Evolutionary conservation across 2,797 vertebrate species (phyloP).

Genomic region (Gambelia wislizenii): DNA sequence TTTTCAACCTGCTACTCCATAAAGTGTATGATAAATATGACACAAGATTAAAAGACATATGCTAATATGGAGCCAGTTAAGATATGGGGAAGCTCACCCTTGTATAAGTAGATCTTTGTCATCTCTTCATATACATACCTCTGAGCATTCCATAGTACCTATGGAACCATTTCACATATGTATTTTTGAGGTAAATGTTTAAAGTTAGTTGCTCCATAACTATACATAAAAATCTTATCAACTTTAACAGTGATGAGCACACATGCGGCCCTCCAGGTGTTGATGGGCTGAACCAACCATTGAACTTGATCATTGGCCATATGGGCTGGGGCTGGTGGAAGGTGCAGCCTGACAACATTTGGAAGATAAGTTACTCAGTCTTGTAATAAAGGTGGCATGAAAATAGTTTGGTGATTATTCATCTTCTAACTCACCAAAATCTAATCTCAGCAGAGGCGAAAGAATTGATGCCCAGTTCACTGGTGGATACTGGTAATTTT

Average conservation of each 20-base stretch:
- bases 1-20: background rate
- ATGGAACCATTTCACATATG: background rate
- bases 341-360: background rate
- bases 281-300: too few species aligned
- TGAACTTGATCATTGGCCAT: background rate
- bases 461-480: slow-evolving; percentile 92
- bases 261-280: too few species aligned
- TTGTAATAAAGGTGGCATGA: background rate
- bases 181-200: background rate
- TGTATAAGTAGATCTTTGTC: background rate
- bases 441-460: slow-evolving; percentile 92
- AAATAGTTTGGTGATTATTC: slow-evolving; percentile 5
- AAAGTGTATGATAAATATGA: slow-evolving; percentile 10
- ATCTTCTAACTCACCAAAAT: slow-evolving; percentile 81
- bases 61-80: background rate
- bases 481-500: slow-evolving; percentile 89
- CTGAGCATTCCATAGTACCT: background rate
- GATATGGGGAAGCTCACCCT: background rate
- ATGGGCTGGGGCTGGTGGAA: background rate
- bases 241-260: too few species aligned
- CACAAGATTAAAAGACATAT: too few species aligned
- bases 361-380: background rate
- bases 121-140: background rate
- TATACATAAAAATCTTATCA: background rate
- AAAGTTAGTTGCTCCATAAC: background rate